Evolutionary conservation across 2,888 invertebrate genomes (phyloP).

Genomic region (Aplocera efformata): DNA sequence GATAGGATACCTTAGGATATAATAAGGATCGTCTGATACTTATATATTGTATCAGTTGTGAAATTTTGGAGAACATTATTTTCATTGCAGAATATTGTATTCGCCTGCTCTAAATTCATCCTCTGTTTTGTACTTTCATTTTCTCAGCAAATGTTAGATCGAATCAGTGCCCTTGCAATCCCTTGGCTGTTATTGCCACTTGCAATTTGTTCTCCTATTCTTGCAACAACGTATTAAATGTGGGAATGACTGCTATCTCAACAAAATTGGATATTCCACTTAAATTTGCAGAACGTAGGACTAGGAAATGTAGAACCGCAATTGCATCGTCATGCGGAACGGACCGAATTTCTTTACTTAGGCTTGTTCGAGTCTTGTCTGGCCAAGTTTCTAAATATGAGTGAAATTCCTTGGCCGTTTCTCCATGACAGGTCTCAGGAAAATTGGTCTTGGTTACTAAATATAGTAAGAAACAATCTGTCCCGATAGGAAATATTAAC

Average conservation of each 20-base stretch:
- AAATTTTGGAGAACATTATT: constrained; percentile 12
- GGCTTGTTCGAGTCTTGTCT: not conserved
- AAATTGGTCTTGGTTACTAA: too few species aligned
- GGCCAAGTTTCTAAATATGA: too few species aligned
- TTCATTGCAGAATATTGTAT: constrained; percentile 19
- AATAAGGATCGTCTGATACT: constrained; percentile 16
- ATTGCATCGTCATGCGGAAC: constrained; percentile 35
- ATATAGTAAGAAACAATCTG: too few species aligned
- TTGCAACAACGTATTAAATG: constrained; percentile 16
- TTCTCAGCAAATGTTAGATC: constrained; percentile 27
- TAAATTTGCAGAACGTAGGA: constrained; percentile 22
- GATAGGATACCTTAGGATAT: too few species aligned
- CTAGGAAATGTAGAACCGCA: constrained; percentile 34
- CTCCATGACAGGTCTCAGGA: too few species aligned
- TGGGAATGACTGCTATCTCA: constrained; percentile 13
- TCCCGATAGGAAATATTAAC: too few species aligned
- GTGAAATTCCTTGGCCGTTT: too few species aligned
- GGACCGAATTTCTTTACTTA: constrained; percentile 14
- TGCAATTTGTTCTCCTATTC: constrained; percentile 14
- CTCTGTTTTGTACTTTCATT: constrained; percentile 26
- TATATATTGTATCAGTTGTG: constrained; percentile 16
- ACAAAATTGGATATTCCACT: constrained; percentile 14
- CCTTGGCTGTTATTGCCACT: constrained; percentile 21
- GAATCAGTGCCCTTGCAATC: constrained; percentile 20
- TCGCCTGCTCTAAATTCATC: constrained; percentile 17